phyloP scores from a whole-genome alignment of 2,113 vertebrate species.

The Bolborhynchus lineola region DNA sequence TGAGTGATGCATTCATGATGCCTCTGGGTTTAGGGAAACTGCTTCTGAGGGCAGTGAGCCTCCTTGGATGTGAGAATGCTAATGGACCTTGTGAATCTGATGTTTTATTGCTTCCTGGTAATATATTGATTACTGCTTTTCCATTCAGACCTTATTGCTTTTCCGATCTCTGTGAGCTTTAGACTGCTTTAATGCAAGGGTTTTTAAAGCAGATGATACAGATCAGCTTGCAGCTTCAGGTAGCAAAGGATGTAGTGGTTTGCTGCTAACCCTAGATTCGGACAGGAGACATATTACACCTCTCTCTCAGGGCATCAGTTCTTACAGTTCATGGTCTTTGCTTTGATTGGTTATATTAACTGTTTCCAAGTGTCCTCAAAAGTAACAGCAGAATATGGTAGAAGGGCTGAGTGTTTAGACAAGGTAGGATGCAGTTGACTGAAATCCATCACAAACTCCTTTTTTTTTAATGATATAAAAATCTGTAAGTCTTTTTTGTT shows the following conservation, averaged over 20 bases:
- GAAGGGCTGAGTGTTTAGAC: not conserved
- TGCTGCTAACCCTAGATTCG: not conserved
- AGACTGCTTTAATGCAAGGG: not conserved
- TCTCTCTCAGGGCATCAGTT: not conserved
- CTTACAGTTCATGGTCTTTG: not conserved
- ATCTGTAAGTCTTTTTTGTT: not conserved
- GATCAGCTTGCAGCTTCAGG: not conserved
- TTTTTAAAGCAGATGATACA: not conserved
- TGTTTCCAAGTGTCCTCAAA: not conserved
- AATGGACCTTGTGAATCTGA: not conserved
- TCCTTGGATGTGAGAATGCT: not conserved
- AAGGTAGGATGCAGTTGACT: not conserved
- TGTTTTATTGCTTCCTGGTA: not conserved
- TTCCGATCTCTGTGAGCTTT: not conserved
- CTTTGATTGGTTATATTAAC: not conserved
- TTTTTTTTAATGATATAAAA: not conserved
- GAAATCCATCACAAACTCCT: not conserved
- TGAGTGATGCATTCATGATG: not conserved
- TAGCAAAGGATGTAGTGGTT: not conserved
- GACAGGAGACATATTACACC: not conserved
- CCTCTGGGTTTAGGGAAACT: not conserved
- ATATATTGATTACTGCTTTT: not conserved
- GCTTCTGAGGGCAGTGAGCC: accelerated
- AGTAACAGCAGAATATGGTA: not conserved
- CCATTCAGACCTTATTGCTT: not conserved